Evolutionary conservation across 1,140 invertebrate species (phyloP).

Genomic region (Gryon sp.): DNA sequence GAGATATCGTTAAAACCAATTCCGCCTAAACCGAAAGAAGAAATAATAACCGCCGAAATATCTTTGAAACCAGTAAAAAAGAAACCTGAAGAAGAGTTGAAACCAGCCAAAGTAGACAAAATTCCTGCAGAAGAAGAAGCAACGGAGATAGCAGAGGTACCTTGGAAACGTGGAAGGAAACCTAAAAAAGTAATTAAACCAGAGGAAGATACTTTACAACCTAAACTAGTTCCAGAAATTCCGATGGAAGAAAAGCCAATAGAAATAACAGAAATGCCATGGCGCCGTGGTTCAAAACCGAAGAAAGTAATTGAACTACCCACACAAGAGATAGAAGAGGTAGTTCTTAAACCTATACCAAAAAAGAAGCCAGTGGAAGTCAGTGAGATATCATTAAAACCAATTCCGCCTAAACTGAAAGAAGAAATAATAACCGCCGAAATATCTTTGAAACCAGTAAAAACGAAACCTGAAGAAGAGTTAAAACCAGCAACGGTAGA

Average conservation of each 20-base stretch:
- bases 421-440: conserved; percentile 62
- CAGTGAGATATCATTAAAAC: conserved; percentile 29
- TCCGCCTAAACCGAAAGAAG: conserved; percentile 28
- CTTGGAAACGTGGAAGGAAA: conserved; percentile 75
- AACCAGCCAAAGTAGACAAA: too few relatives aligned
- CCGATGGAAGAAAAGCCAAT: conserved; percentile 78
- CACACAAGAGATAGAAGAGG: conserved; percentile 54
- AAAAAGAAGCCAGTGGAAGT: conserved; percentile 22
- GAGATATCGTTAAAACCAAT: conserved; percentile 35
- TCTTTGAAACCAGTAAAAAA: conserved; percentile 1
- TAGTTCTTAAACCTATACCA: conserved; percentile 20
- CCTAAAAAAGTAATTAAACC: conserved; percentile 69
- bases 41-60: conserved; percentile 58
- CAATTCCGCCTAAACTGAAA: conserved; percentile 6
- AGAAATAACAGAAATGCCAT: conserved; percentile 70
- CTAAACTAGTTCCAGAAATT: conserved; percentile 68
- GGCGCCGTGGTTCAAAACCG: conserved; percentile 74
- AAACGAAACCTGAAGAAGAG: background rate
- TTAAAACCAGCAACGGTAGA: too few relatives aligned
- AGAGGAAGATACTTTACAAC: conserved; percentile 36
- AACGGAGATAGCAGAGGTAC: background rate
- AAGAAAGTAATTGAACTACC: conserved; percentile 39
- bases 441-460: conserved; percentile 3
- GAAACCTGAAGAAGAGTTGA: background rate
- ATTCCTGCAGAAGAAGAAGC: conserved; percentile 27